These are phyloP conservation scores for Periparus ater DNA, from an alignment of 2,797 vertebrate genomes.

Conservation along the genomic window DNA sequence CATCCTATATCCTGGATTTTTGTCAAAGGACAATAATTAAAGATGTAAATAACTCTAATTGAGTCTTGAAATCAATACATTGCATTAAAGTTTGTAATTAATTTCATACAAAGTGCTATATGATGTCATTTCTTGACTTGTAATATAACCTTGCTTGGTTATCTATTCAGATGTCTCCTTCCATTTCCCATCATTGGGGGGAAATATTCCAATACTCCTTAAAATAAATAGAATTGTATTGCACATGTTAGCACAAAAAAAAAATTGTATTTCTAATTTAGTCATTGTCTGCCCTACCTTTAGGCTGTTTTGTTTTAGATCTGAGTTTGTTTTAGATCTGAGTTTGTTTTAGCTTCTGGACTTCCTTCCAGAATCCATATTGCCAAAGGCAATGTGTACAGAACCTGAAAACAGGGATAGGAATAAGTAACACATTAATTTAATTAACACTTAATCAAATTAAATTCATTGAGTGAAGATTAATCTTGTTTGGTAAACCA, in stretches of 20 bases:
- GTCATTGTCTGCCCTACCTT: neutral
- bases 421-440: neutral
- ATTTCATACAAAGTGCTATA: neutral
- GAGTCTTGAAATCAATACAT: neutral
- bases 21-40: neutral
- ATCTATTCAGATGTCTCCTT: neutral
- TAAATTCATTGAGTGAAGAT: neutral
- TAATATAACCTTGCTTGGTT: neutral
- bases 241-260: neutral
- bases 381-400: neutral
- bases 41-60: neutral
- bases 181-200: neutral
- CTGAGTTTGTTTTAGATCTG: neutral
- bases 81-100: neutral
- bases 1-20: neutral
- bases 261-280: neutral
- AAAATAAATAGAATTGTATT: neutral
- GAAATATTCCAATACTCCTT: neutral
- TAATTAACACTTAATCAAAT: neutral
- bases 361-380: neutral
- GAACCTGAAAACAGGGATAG: neutral
- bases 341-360: neutral
- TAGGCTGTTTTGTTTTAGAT: neutral
- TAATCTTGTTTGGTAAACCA: neutral
- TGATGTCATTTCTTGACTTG: neutral